Base-by-base conservation (phyloP, 2,797 vertebrate species). In the Anniella stebbinsi region DNA sequence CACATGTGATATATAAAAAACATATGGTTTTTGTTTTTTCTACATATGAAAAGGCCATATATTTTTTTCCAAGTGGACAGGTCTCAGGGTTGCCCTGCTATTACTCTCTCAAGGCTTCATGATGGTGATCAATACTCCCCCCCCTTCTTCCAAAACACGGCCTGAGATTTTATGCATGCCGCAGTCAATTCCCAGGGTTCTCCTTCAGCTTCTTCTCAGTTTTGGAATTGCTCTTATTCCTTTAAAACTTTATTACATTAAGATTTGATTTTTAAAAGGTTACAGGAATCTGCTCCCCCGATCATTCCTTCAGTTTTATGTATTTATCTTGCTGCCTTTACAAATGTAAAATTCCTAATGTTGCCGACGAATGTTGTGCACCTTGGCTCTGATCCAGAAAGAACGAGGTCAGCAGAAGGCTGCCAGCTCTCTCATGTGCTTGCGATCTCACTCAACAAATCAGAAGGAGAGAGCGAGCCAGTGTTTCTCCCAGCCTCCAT, bases 321-420 rank as follows among this genome's bases (percentile, higher is more conserved):
- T 90, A 87, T 90, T 90, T 90, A 90, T 90, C 72, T 90, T 90
- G 51, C 80, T 87, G 86, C 81, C 80, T 90, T 90, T 83, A 90
- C 80, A 87, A 90, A 90, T 84, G 86, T 84, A 84, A 87, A 87
- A 87, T 87, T 70, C 48, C 48, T 70, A 84, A 78, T 41, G 80
- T 78, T 84, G 73, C 89, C 48, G 78, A 48, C 48, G 89, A 76
- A 87, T 21, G 10, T 83, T 87, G 86, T 87, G 80, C 60, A 30
- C 63, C 18, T 83, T 84, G 89, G 86, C 80, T 77, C 21, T 15
- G 63, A 48, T 87, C 89, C 89, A 90, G 48, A 41, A 84, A 84
- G 80, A 90, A 90, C 87, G 80, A 90, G 89, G 89, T 90, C 89
- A 90, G 86, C 85, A 77, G 86, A 90, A 87, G 85, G 85, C 89